Percentiles rank a stretch among this genome's conserved stretches.
These are phyloP conservation scores for Drosophila prosaltans DNA, from an alignment of 1,140 invertebrate genomes.

Conservation along the genomic window DNA sequence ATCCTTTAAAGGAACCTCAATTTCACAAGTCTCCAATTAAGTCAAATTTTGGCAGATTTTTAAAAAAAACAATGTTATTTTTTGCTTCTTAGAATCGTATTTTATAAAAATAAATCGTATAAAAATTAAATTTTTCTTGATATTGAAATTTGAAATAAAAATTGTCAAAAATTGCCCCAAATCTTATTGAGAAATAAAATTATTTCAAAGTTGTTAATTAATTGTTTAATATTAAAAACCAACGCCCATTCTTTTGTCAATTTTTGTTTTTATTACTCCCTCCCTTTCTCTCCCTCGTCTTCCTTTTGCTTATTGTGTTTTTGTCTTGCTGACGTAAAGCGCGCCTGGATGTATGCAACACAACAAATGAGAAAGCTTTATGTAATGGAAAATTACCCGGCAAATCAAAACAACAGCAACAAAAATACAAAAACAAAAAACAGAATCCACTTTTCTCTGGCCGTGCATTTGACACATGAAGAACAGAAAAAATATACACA, in stretches of 20 bases:
- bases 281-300: background rate
- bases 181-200: background rate
- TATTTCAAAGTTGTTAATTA: background rate
- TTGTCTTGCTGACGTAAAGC: constrained; percentile 53
- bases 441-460: constrained; percentile 36
- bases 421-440: constrained; percentile 35
- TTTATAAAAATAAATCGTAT: too few relatives aligned
- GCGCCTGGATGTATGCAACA: constrained; percentile 48
- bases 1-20: too few relatives aligned
- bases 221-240: constrained; percentile 37
- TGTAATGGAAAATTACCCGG: constrained; percentile 68
- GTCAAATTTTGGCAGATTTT: too few relatives aligned
- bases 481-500: constrained; percentile 23
- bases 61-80: too few relatives aligned
- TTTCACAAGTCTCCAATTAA: too few relatives aligned
- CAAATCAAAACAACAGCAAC: constrained; percentile 40
- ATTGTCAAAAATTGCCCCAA: background rate
- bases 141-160: too few relatives aligned
- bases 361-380: constrained; percentile 33
- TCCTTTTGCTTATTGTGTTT: background rate
- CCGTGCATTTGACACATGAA: constrained; percentile 75
- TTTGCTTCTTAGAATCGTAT: too few relatives aligned
- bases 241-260: constrained; percentile 22
- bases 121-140: too few relatives aligned
- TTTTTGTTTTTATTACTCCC: constrained; percentile 28